phyloP scores from a whole-genome alignment of 2,888 invertebrate species.

The Mimachlamys varia region DNA sequence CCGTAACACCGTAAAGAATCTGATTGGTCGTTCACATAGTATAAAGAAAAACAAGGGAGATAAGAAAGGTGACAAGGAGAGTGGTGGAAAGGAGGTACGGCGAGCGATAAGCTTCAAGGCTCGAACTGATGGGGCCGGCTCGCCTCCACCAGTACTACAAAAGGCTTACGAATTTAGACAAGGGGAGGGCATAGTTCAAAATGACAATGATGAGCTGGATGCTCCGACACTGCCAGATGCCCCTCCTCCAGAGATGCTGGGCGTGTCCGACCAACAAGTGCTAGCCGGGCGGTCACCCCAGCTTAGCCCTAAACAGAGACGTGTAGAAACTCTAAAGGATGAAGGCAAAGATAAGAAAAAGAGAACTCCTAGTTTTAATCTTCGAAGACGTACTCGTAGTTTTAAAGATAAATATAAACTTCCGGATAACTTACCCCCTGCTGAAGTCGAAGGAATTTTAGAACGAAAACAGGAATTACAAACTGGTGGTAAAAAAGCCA shows the following conservation, averaged over 20 bases:
- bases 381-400: conserved; percentile 93
- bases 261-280: not conserved
- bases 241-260: conserved; percentile 60
- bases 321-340: conserved; percentile 65
- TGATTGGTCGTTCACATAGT: conserved; percentile 73
- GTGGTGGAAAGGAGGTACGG: conserved; percentile 61
- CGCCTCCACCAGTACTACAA: conserved; percentile 67
- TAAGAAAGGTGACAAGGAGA: conserved; percentile 46
- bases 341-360: conserved; percentile 89
- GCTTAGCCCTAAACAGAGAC: conserved; percentile 68
- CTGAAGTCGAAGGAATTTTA: conserved; percentile 94
- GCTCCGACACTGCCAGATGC: conserved; percentile 65
- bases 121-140: conserved; percentile 54
- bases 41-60: conserved; percentile 66
- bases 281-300: conserved; percentile 60
- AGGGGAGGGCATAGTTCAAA: conserved; percentile 63
- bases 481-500: conserved; percentile 95
- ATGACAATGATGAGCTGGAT: conserved; percentile 54
- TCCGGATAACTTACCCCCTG: conserved; percentile 87
- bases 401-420: conserved; percentile 83
- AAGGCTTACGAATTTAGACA: conserved; percentile 73
- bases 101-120: conserved; percentile 73
- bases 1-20: conserved; percentile 70
- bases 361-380: conserved; percentile 97
- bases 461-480: conserved; percentile 98